Evolutionary conservation across 2,797 vertebrate genomes (phyloP).

Genomic region (Sebastes cheni): DNA sequence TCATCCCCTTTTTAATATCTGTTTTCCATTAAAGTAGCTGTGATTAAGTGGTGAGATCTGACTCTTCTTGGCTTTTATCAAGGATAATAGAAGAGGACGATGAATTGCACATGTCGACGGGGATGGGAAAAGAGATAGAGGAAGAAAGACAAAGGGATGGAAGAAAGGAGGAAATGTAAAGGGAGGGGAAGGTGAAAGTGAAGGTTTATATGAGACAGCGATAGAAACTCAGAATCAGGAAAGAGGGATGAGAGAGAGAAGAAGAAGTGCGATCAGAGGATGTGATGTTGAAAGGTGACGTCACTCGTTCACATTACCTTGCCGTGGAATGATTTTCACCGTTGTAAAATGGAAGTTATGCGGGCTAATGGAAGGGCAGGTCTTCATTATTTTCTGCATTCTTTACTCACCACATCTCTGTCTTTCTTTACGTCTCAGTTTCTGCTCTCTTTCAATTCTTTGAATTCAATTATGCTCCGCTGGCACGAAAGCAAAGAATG

Average conservation of each 20-base stretch:
- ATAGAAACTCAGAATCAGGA: background rate
- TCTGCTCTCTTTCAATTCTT: constrained; percentile 43
- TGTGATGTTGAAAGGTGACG: constrained; percentile 25
- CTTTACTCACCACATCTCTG: constrained; percentile 35
- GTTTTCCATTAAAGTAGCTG: constrained; percentile 47
- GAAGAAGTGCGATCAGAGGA: background rate
- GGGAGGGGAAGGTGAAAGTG: constrained; percentile 1
- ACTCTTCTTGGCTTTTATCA: constrained; percentile 55
- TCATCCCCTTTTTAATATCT: constrained; percentile 25
- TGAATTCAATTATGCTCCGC: background rate
- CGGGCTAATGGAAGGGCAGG: constrained; percentile 37
- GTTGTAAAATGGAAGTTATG: constrained; percentile 37
- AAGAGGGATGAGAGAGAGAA: background rate
- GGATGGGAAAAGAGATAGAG: constrained; percentile 36
- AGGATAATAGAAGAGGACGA: constrained; percentile 46
- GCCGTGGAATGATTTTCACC: constrained; percentile 22
- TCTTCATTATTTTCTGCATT: constrained; percentile 51
- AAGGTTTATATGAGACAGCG: constrained; percentile 16
- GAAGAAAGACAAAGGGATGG: constrained; percentile 7
- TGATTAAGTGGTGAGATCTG: constrained; percentile 58
- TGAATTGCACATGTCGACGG: constrained; percentile 67
- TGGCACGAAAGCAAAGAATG: constrained; percentile 24
- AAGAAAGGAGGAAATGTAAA: background rate
- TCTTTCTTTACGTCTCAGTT: constrained; percentile 30
- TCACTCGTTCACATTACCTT: constrained; percentile 25